phyloP scores from a whole-genome alignment of 2,888 invertebrate species.

The Nephrotoma guestfalica region DNA sequence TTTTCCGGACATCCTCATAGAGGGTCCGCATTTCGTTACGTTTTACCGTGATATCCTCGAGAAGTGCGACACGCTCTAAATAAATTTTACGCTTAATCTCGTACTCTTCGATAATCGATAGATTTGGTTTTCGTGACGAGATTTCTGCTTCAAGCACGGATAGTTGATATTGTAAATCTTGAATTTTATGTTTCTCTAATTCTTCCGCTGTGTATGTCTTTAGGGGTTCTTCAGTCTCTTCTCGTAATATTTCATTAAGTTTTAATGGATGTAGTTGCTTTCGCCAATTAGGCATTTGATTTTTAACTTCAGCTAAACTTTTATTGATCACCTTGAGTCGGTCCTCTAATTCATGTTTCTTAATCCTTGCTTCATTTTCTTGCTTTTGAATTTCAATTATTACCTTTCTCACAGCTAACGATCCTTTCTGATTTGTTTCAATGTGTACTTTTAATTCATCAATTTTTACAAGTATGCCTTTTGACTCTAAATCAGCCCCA shows the following conservation, averaged over 20 bases:
- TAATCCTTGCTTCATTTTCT: slow-evolving; percentile 52
- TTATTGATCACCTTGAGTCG: slow-evolving; percentile 46
- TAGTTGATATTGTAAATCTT: slow-evolving; percentile 42
- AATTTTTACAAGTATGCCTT: slow-evolving; percentile 38
- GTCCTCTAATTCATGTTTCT: slow-evolving; percentile 61
- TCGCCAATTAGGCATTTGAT: slow-evolving; percentile 41
- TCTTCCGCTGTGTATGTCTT: slow-evolving; percentile 50
- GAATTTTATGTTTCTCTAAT: slow-evolving; percentile 39
- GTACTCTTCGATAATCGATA: slow-evolving; percentile 60
- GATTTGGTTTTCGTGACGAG: slow-evolving; percentile 51
- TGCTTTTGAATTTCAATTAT: slow-evolving; percentile 43
- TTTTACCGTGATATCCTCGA: slow-evolving; percentile 63
- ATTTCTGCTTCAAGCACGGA: slow-evolving; percentile 43
- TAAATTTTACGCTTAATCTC: slow-evolving; percentile 57
- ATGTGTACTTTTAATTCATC: slow-evolving; percentile 42
- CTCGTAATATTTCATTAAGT: slow-evolving; percentile 45
- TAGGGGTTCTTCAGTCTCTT: slow-evolving; percentile 37
- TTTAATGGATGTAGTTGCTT: slow-evolving; percentile 35
- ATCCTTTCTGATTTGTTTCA: slow-evolving; percentile 40
- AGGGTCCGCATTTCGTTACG: slow-evolving; percentile 63
- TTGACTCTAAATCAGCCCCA: slow-evolving; percentile 40
- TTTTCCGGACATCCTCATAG: slow-evolving; percentile 52
- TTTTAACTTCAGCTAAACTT: slow-evolving; percentile 39
- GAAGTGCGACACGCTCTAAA: slow-evolving; percentile 55
- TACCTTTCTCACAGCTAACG: slow-evolving; percentile 45